Evolutionary conservation across 2,888 invertebrate species (phyloP).

Genomic region (Ditylenchus weischeri): DNA sequence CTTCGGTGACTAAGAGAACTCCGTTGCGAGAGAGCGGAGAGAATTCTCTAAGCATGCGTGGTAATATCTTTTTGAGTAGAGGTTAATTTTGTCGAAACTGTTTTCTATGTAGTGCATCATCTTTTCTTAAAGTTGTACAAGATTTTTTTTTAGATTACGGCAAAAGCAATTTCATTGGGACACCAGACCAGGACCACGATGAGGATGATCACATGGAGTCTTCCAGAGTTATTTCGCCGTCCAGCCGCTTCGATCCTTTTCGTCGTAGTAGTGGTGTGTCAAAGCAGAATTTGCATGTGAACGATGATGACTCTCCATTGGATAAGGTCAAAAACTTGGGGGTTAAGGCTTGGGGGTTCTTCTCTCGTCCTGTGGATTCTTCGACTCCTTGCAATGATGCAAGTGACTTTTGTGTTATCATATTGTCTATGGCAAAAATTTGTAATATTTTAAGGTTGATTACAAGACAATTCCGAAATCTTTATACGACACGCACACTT

Average conservation of each 20-base stretch:
- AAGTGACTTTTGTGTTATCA: neutral
- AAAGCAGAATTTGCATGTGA: neutral
- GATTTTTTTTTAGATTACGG: neutral
- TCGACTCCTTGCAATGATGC: slow-evolving; percentile 23
- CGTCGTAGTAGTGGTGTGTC: slow-evolving; percentile 10
- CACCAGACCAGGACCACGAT: neutral
- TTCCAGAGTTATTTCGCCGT: slow-evolving; percentile 28
- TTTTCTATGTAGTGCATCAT: neutral
- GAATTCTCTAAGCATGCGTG: slow-evolving; percentile 11
- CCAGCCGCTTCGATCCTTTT: slow-evolving; percentile 15
- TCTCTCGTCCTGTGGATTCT: slow-evolving; percentile 18
- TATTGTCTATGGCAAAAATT: slow-evolving; percentile 1
- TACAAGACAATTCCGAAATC: too few species aligned
- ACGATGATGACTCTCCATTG: slow-evolving; percentile 15
- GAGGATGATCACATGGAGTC: slow-evolving; percentile 23
- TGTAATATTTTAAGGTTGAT: neutral
- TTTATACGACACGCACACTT: too few species aligned
- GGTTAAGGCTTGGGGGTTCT: slow-evolving; percentile 22
- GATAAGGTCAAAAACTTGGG: slow-evolving; percentile 24
- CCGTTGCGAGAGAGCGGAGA: slow-evolving; percentile 12
- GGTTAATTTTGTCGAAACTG: slow-evolving; percentile 6
- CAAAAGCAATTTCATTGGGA: neutral
- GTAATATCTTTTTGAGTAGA: slow-evolving; percentile 11
- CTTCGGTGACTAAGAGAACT: slow-evolving; percentile 10
- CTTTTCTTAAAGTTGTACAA: neutral